These are phyloP conservation scores for Argyresthia goedartella DNA, from an alignment of 2,888 invertebrate genomes.

Conservation along the genomic window DNA sequence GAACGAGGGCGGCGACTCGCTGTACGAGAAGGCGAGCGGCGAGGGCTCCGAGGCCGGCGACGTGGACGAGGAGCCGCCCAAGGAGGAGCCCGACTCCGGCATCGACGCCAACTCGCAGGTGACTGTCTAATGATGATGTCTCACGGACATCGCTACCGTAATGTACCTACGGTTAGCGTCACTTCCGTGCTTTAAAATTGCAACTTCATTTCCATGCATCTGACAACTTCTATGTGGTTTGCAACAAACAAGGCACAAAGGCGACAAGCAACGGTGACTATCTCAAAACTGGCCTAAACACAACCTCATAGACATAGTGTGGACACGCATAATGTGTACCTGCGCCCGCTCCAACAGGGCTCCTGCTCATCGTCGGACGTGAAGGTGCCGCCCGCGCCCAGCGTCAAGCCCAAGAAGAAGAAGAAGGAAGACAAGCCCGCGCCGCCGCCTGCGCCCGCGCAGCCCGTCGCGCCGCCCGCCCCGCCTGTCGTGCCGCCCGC, in stretches of 20 bases:
- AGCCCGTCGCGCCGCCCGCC: conserved; percentile 15
- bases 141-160: too few species aligned
- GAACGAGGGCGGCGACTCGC: conserved; percentile 77
- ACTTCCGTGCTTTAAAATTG: not conserved
- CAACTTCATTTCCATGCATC: too few species aligned
- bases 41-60: conserved; percentile 72
- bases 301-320: too few species aligned
- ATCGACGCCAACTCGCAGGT: conserved; percentile 89
- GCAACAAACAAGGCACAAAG: too few species aligned
- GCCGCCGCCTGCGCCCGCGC: conserved; percentile 22
- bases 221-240: too few species aligned
- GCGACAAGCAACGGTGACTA: too few species aligned
- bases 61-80: conserved; percentile 56
- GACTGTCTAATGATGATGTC: too few species aligned
- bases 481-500: conserved; percentile 7
- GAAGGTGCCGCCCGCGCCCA: conserved; percentile 78
- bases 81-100: conserved; percentile 91
- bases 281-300: too few species aligned
- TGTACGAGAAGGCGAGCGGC: conserved; percentile 77
- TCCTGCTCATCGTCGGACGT: conserved; percentile 90
- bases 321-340: too few species aligned
- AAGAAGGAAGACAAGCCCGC: conserved; percentile 49
- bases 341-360: conserved; percentile 51
- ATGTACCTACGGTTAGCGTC: too few species aligned
- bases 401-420: conserved; percentile 72